These are phyloP conservation scores for Periparus ater DNA, from an alignment of 2,797 vertebrate genomes.

Conservation along the genomic window DNA sequence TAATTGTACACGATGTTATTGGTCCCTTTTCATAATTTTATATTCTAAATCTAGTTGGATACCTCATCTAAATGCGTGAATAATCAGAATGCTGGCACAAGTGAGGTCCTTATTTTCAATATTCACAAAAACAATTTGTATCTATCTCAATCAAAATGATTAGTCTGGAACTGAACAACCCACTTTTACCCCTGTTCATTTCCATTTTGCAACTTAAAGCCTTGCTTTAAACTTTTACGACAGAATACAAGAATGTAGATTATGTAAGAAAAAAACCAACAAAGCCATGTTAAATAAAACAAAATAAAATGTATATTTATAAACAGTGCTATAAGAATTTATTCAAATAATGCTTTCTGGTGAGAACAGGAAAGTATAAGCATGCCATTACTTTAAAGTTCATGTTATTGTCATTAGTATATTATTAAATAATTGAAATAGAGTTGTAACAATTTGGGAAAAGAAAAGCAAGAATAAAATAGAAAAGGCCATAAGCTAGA, in stretches of 20 bases:
- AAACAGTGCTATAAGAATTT: background rate
- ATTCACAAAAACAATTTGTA: background rate
- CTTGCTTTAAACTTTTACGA: accelerated
- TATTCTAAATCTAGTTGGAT: background rate
- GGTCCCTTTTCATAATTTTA: background rate
- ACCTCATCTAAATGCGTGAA: background rate
- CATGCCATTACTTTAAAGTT: background rate
- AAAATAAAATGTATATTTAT: background rate
- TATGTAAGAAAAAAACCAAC: accelerated
- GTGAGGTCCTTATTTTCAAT: background rate
- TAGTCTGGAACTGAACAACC: background rate
- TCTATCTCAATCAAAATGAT: background rate
- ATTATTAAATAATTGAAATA: background rate
- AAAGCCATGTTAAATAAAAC: background rate
- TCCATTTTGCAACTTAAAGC: background rate
- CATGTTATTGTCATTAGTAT: accelerated
- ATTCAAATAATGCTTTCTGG: background rate
- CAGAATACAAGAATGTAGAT: background rate
- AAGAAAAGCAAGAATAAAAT: background rate
- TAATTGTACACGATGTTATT: background rate
- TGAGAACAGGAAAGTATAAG: background rate
- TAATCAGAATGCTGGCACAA: background rate
- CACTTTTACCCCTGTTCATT: background rate
- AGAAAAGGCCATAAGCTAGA: background rate
- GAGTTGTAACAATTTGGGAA: background rate